phyloP scores from a whole-genome alignment of 1,140 invertebrate genomes.

The Luehdorfia chinensis region DNA sequence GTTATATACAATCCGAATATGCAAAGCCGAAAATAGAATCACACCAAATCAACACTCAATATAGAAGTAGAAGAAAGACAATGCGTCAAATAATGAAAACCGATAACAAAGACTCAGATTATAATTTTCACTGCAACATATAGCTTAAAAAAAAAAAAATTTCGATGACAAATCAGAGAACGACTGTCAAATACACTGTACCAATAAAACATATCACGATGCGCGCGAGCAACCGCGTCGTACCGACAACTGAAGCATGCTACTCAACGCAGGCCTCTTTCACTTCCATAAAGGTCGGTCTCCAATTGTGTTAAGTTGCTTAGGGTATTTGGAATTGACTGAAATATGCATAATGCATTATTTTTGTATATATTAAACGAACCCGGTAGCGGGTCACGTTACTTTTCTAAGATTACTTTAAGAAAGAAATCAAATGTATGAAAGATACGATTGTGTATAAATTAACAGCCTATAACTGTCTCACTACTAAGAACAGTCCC shows the following conservation, averaged over 20 bases:
- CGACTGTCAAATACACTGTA: slow-evolving; percentile 9
- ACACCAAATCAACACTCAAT: background rate
- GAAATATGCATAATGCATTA: too few species aligned
- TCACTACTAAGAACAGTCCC: too few species aligned
- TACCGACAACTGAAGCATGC: slow-evolving; percentile 14
- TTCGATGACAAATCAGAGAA: background rate
- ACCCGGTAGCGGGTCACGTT: too few species aligned
- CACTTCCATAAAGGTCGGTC: slow-evolving; percentile 23
- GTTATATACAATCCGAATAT: background rate
- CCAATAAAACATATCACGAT: slow-evolving; percentile 17
- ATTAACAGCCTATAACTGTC: too few species aligned
- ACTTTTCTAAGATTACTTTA: too few species aligned
- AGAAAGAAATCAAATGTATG: too few species aligned
- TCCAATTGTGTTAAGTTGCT: slow-evolving; percentile 2
- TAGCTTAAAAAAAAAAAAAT: background rate
- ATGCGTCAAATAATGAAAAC: background rate
- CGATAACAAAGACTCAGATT: background rate
- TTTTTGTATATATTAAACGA: too few species aligned
- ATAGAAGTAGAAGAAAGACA: background rate
- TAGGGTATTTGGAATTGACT: slow-evolving; percentile 1
- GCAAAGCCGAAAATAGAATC: background rate
- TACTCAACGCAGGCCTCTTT: slow-evolving; percentile 28
- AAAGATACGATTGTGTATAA: too few species aligned
- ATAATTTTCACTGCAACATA: too few species aligned
- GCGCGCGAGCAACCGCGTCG: slow-evolving; percentile 29